Evolutionary conservation across 2,797 vertebrate species (phyloP).

Genomic region (Taenioides sp.): DNA sequence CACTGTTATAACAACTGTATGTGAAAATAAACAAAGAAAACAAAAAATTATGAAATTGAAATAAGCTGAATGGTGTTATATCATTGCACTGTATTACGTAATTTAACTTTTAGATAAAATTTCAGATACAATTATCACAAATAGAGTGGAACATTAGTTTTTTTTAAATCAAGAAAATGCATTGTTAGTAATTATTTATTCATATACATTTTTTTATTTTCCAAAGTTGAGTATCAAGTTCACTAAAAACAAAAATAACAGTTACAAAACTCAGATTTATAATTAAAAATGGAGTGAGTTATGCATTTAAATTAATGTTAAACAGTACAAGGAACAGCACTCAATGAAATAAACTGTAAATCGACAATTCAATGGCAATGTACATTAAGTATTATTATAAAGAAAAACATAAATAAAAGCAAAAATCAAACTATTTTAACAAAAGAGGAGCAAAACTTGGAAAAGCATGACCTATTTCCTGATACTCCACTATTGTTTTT

Average conservation of each 20-base stretch:
- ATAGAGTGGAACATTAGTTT: neutral
- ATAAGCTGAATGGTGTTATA: neutral
- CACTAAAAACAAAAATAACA: neutral
- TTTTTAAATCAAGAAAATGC: no score
- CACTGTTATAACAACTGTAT: neutral
- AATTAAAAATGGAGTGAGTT: neutral
- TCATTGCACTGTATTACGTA: neutral
- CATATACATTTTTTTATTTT: neutral
- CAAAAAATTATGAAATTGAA: neutral
- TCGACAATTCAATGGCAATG: neutral
- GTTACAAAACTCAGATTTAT: constrained; percentile 1
- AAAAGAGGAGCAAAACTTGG: neutral
- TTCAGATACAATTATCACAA: neutral
- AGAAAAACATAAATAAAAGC: constrained; percentile 1
- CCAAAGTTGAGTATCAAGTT: neutral
- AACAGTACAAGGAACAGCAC: neutral
- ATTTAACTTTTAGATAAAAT: neutral
- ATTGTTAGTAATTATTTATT: neutral
- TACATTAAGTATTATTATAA: neutral
- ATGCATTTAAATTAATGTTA: neutral
- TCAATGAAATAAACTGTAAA: neutral
- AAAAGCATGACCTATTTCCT: neutral
- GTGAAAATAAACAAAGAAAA: neutral
- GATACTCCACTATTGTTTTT: neutral
- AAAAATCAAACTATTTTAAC: constrained; percentile 1